Conservation (phyloP, 2,797 vertebrate genomes). For the Sebastes baramenuke region DNA sequence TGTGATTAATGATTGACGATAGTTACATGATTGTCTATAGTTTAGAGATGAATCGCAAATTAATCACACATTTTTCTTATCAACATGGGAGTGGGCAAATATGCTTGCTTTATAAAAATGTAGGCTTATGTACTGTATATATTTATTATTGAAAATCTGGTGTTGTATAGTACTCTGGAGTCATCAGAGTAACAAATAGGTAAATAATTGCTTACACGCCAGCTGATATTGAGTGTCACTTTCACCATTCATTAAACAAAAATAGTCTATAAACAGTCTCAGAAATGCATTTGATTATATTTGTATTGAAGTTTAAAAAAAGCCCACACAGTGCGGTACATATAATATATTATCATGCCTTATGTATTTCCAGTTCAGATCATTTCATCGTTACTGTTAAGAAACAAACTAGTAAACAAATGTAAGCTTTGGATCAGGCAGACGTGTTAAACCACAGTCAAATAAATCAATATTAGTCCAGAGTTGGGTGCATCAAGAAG, state of each 20-base stretch:
- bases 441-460: background rate
- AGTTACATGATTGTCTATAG: too few species aligned
- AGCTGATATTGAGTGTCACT: background rate
- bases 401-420: background rate
- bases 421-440: background rate
- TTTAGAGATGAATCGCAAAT: too few species aligned
- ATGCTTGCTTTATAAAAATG: background rate
- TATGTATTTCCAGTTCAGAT: background rate
- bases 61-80: too few species aligned
- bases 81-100: too few species aligned
- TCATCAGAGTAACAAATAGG: too few species aligned
- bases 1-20: accelerated
- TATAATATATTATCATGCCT: background rate
- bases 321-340: background rate
- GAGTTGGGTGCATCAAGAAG: slow-evolving; percentile 37
- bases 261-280: background rate
- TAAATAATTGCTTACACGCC: too few species aligned
- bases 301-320: background rate
- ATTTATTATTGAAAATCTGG: too few species aligned
- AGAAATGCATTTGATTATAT: background rate
- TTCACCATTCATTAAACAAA: background rate
- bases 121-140: too few species aligned
- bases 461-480: background rate
- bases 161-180: too few species aligned
- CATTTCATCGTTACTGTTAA: background rate